Base-by-base conservation (phyloP, 35 echinoderm and acorn worm genomes). In the Ophioderma brevispina region DNA sequence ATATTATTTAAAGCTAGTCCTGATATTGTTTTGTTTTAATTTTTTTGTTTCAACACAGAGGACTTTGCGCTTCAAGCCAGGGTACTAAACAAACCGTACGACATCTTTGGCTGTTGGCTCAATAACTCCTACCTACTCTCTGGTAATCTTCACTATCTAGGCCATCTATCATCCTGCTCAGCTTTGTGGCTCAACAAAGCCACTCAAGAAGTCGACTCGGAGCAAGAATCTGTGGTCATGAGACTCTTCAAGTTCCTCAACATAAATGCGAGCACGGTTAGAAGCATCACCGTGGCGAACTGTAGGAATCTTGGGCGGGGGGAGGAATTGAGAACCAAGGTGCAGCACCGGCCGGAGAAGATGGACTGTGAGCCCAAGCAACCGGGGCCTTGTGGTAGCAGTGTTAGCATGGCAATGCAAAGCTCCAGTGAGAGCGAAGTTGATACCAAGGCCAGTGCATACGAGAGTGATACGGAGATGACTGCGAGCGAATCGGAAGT, bases 101-200 rank as follows among this genome's bases (percentile, higher is more conserved):
- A 95, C 59, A 95, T 90, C 84, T 95, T 95, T 87, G 93, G 93
- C 39, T 90, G 88, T 35, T 95, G 93, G 93, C 75, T 95, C 31
- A 95, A 95, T 39, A 91, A 91, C 63, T 81, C 88, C 23, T 91
- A 95, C 40, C 89, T 95, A 10, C 39, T 95, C 3, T 95, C 93
- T 5, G 93, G 93, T 31, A 95, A 95, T 56, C 89, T 95, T 18
- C 93, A 95, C 40, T 95, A 95, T 31, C 89, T 95, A 34, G 93
- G 93, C 18, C 88, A 95, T 39, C 84, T 95, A 0, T 95, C 93
- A 70, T 95, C 93, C 0, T 95, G 93, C 63, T 95, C 93, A 1
- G 93, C 93, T 14, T 85, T 95, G 6, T 95, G 93, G 93, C 75
- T 95, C 25, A 95, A 95, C 84, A 95, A 91, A 84, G 93, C 93